Evolutionary conservation across 1,140 invertebrate species (phyloP).

Genomic region (Polyergus mexicanus): DNA sequence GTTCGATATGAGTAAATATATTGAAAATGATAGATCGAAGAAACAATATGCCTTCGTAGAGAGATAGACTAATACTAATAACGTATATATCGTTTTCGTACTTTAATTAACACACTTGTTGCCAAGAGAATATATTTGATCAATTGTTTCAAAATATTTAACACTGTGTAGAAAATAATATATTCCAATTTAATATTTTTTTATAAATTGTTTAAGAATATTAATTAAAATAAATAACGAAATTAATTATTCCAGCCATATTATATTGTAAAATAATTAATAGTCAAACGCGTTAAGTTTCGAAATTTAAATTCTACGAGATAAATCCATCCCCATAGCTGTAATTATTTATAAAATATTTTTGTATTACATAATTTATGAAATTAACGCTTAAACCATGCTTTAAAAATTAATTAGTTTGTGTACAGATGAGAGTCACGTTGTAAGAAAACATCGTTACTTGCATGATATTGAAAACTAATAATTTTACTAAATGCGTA

Average conservation of each 20-base stretch:
- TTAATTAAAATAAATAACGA: not conserved
- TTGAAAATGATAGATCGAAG: not conserved
- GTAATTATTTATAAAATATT: no score
- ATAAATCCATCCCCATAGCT: no score
- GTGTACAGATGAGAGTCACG: no score
- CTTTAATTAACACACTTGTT: constrained; percentile 10
- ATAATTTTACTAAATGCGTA: no score
- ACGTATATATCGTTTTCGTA: not conserved
- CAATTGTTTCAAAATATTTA: constrained; percentile 1
- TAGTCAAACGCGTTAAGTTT: not conserved
- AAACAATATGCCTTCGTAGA: not conserved
- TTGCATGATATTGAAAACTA: no score
- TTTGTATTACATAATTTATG: no score
- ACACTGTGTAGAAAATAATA: not conserved
- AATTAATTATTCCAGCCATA: not conserved
- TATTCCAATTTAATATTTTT: constrained; percentile 21
- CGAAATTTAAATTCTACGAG: no score
- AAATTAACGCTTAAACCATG: no score
- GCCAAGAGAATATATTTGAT: constrained; percentile 14
- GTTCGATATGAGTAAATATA: constrained; percentile 7
- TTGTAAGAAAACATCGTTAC: no score
- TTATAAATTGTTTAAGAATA: not conserved
- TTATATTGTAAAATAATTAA: not conserved
- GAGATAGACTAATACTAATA: not conserved
- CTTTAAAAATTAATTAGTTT: no score